Conservation (phyloP, 2,797 vertebrate species). For the Tokudaia muenninki region DNA sequence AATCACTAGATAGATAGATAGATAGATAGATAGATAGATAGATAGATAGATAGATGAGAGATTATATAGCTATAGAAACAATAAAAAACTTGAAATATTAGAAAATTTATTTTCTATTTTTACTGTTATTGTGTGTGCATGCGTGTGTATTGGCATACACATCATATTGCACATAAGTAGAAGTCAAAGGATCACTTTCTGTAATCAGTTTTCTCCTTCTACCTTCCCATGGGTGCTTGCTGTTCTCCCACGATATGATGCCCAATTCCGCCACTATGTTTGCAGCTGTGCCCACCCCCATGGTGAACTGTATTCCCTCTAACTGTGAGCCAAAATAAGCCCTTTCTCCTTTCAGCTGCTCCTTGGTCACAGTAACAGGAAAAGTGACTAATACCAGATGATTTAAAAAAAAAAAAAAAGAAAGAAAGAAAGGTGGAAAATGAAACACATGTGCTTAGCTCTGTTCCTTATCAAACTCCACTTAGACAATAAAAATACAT, state of each 20-base stretch:
- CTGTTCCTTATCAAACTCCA: conserved; percentile 8
- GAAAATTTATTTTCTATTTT: neutral
- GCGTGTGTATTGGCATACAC: neutral
- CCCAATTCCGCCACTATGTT: too few species aligned
- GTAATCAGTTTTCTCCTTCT: neutral
- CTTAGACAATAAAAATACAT: conserved; percentile 17
- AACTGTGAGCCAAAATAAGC: neutral
- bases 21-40: neutral
- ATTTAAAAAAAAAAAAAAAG: neutral
- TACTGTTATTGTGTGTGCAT: neutral
- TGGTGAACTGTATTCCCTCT: neutral
- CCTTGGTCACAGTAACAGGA: neutral
- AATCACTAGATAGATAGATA: neutral
- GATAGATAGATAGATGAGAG: neutral
- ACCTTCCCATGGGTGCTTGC: neutral
- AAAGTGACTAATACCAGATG: neutral
- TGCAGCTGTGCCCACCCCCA: neutral
- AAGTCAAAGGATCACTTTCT: neutral
- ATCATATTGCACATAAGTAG: neutral
- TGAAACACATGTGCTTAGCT: conserved; percentile 12
- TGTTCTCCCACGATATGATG: neutral
- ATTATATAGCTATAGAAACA: neutral
- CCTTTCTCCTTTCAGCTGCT: neutral
- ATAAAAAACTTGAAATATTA: conserved; percentile 23
- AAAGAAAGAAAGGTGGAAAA: neutral